Base-by-base conservation (phyloP, 2,113 vertebrate species). In the Stictonetta naevosa region DNA sequence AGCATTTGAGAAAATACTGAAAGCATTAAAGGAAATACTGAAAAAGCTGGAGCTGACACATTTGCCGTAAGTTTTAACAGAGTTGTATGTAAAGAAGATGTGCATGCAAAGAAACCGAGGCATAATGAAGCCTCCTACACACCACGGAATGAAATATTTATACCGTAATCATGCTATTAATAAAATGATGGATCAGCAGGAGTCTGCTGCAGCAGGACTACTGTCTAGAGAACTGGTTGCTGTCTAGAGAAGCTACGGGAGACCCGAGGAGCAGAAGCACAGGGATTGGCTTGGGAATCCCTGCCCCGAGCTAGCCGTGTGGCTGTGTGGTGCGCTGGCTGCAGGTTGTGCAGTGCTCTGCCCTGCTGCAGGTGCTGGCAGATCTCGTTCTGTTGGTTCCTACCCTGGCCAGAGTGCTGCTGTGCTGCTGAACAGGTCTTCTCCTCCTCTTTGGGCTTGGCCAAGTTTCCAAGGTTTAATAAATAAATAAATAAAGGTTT, bases 131-230 rank as follows among this genome's bases (percentile, higher is more conserved):
- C 68, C 83, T 90, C 88, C 83, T 69, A 94, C 92, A 91, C 68
- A 40, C 38, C 66, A 28, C 2, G 3, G 56, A 94, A 94, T 96
- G 69, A 97, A 97, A 95, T 96, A 96, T 92, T 97, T 95, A 95
- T 92, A 88, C 67, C 2, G 2, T 94, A 80, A 93, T 93, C 88
- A 52, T 87, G 22, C 91, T 97, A 94, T 97, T 96, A 97, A 95
- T 97, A 96, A 96, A 86, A 72, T 60, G 67, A 95, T 89, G 76
- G 75, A 93, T 95, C 78, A 90, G 88, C 7, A 40, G 66, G 67
- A 0, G 10, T 83, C 86, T 91, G 82, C 84, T 83, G 82, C 85
- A 90, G 13, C 53, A 63, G 26, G 59, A 63, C 72, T 68, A 36
- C 68, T 53, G 77, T 48, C 46, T 48, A 71, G 40, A 59, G 83